Base-by-base conservation (phyloP, 2,113 vertebrate species). In the Cynoglossus semilaevis region DNA sequence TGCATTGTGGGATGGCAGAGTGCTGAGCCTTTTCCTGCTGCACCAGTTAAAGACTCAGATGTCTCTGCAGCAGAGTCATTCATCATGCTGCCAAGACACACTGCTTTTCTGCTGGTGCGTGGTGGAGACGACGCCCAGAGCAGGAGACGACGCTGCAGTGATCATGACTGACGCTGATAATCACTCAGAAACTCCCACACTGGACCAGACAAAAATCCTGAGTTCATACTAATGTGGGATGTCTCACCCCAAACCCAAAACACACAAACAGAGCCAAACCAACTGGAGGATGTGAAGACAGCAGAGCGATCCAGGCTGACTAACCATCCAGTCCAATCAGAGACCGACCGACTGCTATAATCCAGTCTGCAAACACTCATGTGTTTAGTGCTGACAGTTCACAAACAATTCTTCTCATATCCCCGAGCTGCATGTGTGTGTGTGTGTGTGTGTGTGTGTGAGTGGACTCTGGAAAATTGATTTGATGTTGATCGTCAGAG, bases 321-420 rank as follows among this genome's bases (percentile, higher is more conserved):
- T 29, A 63, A 4, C 64, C 62, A 51, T 67, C 57, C 78, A 77
- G 71, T 67, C 49, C n/a, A 67, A 58, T 83, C 70, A 68, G 46
- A 71, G 48, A 71, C 59, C 61, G 77, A 69, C 66, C 49, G 51
- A 61, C 45, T 58, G 65, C 71, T 70, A 55, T 77, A 80, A 82
- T 70, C 58, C 58, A 37, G 66, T 53, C 72, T 72, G 57, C 72
- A 68, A 57, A 77, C 67, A 69, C 36, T 68, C 75, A 82, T 84
- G 64, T 84, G 80, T 74, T 77, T 72, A 67, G 53, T 71, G 80
- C 84, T 72, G 80, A 80, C 75, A 75, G 67, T 61, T 78, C 76
- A 81, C 76, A 78, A 79, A 70, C 77, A 76, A 72, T 74, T 58
- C 64, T 69, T 84, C 79, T 79, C 71, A 64, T 80, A 79, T 71